Evolutionary conservation across 2,888 invertebrate genomes (phyloP).

Genomic region (Alsophila aescularia): DNA sequence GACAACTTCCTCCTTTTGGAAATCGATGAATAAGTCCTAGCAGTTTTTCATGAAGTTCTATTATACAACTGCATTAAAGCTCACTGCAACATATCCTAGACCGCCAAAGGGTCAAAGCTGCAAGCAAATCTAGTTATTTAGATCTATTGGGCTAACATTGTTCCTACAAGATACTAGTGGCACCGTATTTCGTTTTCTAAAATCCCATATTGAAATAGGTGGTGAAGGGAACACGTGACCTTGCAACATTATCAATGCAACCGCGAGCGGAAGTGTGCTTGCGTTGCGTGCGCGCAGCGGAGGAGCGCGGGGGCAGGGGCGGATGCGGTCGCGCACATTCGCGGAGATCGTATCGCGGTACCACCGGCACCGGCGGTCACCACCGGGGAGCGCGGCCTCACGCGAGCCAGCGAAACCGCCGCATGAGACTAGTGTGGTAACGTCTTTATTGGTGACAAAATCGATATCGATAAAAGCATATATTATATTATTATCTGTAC

Average conservation of each 20-base stretch:
- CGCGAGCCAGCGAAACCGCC: conserved; percentile 54
- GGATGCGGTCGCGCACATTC: conserved; percentile 77
- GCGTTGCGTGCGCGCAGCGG: conserved; percentile 51
- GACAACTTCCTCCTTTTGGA: no score
- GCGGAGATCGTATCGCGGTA: conserved; percentile 65
- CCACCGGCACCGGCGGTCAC: conserved; percentile 19
- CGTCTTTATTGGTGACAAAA: conserved; percentile 6
- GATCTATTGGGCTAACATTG: no score
- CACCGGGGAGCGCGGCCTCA: conserved; percentile 50
- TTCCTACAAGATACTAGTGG: neutral
- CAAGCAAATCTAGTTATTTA: no score
- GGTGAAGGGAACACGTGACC: conserved; percentile 38
- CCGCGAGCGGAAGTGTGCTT: conserved; percentile 54
- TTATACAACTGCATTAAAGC: no score
- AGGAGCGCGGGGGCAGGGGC: conserved; percentile 46
- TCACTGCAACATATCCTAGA: no score
- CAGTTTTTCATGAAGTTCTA: no score
- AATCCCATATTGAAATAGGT: conserved; percentile 15
- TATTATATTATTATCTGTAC: no score
- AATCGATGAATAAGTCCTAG: no score
- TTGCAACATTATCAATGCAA: conserved; percentile 42
- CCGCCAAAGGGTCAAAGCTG: no score
- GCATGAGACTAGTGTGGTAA: conserved; percentile 30
- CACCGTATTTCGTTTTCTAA: neutral
- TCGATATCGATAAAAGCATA: conserved; percentile 27